Evolutionary conservation across 2,797 vertebrate genomes (phyloP), one percentile per base, ranked within the genome.

Genomic region (Melanotaenia nigrans): DNA sequence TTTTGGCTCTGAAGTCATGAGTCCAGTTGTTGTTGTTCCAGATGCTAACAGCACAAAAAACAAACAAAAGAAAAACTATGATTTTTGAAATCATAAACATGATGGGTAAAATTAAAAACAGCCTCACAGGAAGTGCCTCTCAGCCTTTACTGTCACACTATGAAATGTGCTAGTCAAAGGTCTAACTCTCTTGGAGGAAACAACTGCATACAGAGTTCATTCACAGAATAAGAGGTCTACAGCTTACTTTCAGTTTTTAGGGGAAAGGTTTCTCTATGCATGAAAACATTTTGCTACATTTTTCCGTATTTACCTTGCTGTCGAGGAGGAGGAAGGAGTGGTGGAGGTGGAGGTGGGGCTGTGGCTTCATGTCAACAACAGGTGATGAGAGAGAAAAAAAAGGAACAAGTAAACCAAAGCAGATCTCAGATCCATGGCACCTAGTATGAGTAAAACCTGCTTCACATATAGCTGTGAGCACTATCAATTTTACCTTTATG

Each of bases 1-100:
- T 84, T 92, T 89, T 64, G 93, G 92, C 35, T 92, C 90, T 47
- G 79, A 79, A 63, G 84, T 89, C n/a, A 75, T 53, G 53, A 36
- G 38, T 58, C 30, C 79, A 5, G 22, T 14, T 33, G 79, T 59
- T 47, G 77, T 61, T 20, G 58, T 16, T 58, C 68, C 66, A 60
- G 59, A 60, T 42, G 63, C 91, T 92, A 36, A 81, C 61, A 28
- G 1, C 22, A 42, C 3, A 79, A 32, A 56, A 62, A n/a, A 3
- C 32, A 3, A 2, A 5, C 30, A 32, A 9, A 14, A 57, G 1
- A 55, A 5, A 1, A 42, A 9, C n/a, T 22, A 51, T 3, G 47
- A 51, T 51, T 1, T 28, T 14, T 35, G 10, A n/a, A 55, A 22
- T 22, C 0, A 22, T 22, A 25, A 53, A 30, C 24, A 63, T 12